phyloP scores from a whole-genome alignment of 2,797 vertebrate species.

The Rhinoraja longicauda region DNA sequence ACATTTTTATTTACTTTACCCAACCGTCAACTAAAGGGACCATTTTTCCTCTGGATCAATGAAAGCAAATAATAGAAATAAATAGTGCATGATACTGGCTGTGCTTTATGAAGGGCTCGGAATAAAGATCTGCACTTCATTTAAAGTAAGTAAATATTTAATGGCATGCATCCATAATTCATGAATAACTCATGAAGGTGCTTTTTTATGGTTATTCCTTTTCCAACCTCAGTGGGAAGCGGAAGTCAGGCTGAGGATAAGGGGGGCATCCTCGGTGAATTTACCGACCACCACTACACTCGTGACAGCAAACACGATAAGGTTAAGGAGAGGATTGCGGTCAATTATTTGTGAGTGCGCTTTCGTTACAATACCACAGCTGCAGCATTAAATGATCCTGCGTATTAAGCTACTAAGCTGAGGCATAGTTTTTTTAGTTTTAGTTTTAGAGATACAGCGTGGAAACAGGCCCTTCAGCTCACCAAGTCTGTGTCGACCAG shows the following conservation, averaged over 20 bases:
- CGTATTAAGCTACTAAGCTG: not conserved
- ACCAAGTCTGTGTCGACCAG: too few species aligned
- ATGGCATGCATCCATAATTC: not conserved
- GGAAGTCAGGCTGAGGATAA: not conserved
- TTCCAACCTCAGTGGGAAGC: not conserved
- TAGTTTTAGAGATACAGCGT: too few species aligned
- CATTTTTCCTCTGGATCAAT: not conserved
- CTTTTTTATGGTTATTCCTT: not conserved
- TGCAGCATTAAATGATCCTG: not conserved
- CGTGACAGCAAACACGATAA: not conserved
- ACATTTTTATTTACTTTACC: not conserved
- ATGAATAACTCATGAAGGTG: not conserved
- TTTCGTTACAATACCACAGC: not conserved
- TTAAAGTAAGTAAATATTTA: conserved; percentile 36
- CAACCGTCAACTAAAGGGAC: not conserved
- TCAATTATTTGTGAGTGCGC: not conserved
- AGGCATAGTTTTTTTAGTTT: too few species aligned
- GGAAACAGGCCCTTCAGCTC: too few species aligned
- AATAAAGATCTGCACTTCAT: conserved; percentile 6
- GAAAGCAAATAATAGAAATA: not conserved
- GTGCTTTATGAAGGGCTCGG: not conserved
- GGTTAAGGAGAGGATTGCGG: not conserved
- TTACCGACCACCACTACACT: not conserved
- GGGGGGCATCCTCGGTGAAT: not conserved
- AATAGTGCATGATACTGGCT: not conserved